Percentiles rank a stretch among this genome's conserved stretches.
phyloP scores from a whole-genome alignment of 1,140 invertebrate species.

The Marisa cornuarietis region DNA sequence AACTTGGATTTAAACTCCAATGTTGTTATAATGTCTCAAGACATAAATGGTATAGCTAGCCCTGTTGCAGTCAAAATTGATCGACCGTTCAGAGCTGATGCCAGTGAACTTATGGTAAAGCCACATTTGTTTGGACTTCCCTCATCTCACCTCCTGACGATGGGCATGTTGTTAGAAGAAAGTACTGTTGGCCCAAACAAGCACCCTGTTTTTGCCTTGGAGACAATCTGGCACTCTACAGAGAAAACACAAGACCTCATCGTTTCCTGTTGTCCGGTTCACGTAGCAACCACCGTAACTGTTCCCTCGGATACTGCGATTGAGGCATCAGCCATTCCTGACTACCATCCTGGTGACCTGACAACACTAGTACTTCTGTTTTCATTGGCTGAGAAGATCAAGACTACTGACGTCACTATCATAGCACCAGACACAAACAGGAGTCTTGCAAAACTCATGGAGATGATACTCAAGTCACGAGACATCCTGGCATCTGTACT shows the following conservation, averaged over 20 bases:
- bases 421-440: conserved; percentile 1
- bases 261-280: conserved; percentile 16
- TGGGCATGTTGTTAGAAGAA: background rate
- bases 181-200: conserved; percentile 10
- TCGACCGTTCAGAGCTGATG: too few species aligned
- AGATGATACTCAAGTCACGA: conserved; percentile 1
- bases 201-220: conserved; percentile 17
- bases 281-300: conserved; percentile 10
- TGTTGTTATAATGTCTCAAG: too few species aligned
- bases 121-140: too few species aligned
- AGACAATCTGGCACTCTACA: conserved; percentile 7
- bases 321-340: conserved; percentile 11
- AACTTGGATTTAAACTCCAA: too few species aligned
- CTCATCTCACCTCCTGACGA: too few species aligned
- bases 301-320: conserved; percentile 2
- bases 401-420: background rate
- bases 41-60: too few species aligned
- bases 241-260: background rate
- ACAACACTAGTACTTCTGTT: conserved; percentile 8
- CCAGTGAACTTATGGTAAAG: too few species aligned
- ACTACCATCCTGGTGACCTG: conserved; percentile 20
- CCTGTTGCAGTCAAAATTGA: too few species aligned
- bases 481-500: background rate
- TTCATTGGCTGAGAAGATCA: background rate
- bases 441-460: conserved; percentile 1